These are phyloP conservation scores for Ceyx cyanopectus DNA, from an alignment of 2,113 vertebrate species.

Conservation along the genomic window DNA sequence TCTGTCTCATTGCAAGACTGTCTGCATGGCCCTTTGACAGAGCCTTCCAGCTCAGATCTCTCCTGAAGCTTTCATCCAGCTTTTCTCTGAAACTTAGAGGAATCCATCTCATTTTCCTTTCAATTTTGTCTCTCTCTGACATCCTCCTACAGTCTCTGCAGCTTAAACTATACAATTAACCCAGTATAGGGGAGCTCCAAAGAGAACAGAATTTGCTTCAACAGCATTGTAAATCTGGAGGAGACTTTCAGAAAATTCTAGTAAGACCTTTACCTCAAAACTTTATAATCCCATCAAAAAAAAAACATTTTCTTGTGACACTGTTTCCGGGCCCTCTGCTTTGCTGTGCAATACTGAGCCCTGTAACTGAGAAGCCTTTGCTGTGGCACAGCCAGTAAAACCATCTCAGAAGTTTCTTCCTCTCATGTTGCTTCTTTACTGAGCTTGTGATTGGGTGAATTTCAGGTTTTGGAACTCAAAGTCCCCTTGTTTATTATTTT, in stretches of 20 bases:
- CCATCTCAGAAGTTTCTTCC: neutral
- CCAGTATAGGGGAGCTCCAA: neutral
- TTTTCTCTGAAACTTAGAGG: neutral
- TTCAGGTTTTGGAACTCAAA: neutral
- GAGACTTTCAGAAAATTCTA: neutral
- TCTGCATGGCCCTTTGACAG: neutral
- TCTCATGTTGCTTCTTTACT: neutral
- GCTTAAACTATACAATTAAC: neutral
- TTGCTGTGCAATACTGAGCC: neutral
- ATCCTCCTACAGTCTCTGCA: neutral
- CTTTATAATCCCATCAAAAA: neutral
- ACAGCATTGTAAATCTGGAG: neutral
- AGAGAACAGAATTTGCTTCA: neutral
- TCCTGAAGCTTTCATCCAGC: neutral
- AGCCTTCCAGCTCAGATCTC: neutral
- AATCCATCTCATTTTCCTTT: neutral
- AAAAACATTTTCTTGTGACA: neutral
- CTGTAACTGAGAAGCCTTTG: neutral
- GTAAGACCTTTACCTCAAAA: neutral
- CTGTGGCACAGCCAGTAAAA: neutral
- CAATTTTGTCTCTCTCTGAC: neutral
- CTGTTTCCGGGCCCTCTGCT: neutral
- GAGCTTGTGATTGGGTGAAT: neutral
- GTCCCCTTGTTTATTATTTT: neutral
- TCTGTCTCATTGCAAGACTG: neutral